Base-by-base conservation (phyloP, 2,797 vertebrate genomes). In the Hafferia zeledoni region DNA sequence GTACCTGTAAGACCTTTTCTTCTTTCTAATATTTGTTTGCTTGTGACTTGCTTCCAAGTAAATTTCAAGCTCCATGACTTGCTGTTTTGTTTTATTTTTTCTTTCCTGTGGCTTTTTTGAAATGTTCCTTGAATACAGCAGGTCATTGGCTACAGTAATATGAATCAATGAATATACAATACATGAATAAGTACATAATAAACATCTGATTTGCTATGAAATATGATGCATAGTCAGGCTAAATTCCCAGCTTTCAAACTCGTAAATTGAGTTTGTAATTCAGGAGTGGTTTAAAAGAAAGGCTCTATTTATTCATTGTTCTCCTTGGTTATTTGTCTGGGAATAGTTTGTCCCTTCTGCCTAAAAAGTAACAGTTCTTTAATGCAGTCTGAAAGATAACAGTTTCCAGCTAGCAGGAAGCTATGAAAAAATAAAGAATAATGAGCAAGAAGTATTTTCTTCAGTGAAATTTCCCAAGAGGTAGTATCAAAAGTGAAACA, bases 251-350 rank as follows among this genome's bases (percentile, higher is more conserved):
- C 41, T 91, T 93, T 93, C 82, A 47, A 57, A 33, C 60, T 57
- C 70, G 19, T 86, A 91, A 94, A 93, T 75, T 89, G 61, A 81
- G 75, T 94, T 90, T 71, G 80, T 84, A 85, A 65, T 91, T 89
- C 91, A 87, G 46, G 28, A 77, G 57, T 85, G 69, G 7, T 77
- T 91, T 94, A 75, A 91, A 82, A 78, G 68, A 68, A 78, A 86
- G 53, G 35, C 39, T 92, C 33, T 92, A 24, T 88, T 90, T 95
- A 93, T 94, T 92, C 64, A 74, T 92, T 92, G 49, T 87, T 95
- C 46, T 88, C 37, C 44, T 57, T 55, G 60, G 64, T 95, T 96
- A 95, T 94, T 92, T 95, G 77, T 77, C 49, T 95, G 93, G 95
- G 84, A 94, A 95, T 95, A 33, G 30, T 77, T 68, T 17, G 56